These are phyloP conservation scores for Mastacembelus armatus DNA, from an alignment of 2,797 vertebrate genomes.

Conservation along the genomic window DNA sequence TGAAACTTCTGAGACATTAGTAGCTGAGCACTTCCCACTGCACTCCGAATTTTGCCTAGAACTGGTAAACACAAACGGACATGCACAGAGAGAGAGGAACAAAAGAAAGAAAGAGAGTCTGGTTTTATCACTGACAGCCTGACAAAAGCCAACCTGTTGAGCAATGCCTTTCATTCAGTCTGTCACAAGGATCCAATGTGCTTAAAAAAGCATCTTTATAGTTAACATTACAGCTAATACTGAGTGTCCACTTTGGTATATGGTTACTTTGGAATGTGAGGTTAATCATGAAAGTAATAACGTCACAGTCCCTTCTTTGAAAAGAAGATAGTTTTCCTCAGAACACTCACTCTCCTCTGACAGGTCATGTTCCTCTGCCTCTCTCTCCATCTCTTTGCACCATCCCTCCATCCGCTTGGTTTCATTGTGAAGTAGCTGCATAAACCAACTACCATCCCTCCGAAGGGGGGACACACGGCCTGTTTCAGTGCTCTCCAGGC, in stretches of 20 bases:
- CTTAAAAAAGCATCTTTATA: constrained; percentile 34
- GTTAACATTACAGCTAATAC: constrained; percentile 36
- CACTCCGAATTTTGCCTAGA: constrained; percentile 95
- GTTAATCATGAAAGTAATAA: constrained; percentile 17
- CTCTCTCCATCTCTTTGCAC: constrained; percentile 98
- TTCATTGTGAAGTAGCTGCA: constrained; percentile 96
- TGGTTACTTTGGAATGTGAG: neutral
- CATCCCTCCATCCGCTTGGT: constrained; percentile 96
- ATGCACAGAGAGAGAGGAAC: constrained; percentile 24
- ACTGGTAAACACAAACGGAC: constrained; percentile 77
- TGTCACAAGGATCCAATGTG: constrained; percentile 51
- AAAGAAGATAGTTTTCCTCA: constrained; percentile 56
- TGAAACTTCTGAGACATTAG: constrained; percentile 99
- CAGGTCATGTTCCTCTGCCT: constrained; percentile 97
- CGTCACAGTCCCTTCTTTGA: constrained; percentile 26
- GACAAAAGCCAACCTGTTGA: constrained; percentile 44
- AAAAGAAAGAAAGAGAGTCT: constrained; percentile 14
- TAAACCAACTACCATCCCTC: constrained; percentile 95
- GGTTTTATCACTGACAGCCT: constrained; percentile 43
- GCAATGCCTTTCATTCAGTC: constrained; percentile 34
- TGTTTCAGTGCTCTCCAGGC: constrained; percentile 82
- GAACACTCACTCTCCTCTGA: constrained; percentile 94
- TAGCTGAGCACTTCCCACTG: constrained; percentile 95
- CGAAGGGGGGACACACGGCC: constrained; percentile 92
- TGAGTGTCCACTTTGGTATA: constrained; percentile 26